phyloP scores from a whole-genome alignment of 2,888 invertebrate species.

The Cataglyphis cursor region DNA sequence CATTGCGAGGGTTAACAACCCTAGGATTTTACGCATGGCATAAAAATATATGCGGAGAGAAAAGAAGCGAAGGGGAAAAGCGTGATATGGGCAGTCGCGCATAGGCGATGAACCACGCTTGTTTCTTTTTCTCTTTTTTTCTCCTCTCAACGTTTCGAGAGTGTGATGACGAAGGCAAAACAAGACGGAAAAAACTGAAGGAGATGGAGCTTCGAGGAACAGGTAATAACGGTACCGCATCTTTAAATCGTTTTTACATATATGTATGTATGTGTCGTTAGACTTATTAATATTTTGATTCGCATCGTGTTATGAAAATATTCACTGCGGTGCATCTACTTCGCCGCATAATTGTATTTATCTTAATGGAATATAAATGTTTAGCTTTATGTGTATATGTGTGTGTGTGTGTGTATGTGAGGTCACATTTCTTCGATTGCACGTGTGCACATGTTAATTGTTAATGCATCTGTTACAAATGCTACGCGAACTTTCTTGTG shows the following conservation, averaged over 20 bases:
- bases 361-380: slow-evolving; percentile 14
- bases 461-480: not conserved
- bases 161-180: slow-evolving; percentile 29
- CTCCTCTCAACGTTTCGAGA: slow-evolving; percentile 26
- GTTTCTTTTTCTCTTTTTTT: not conserved
- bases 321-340: not conserved
- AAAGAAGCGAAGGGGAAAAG: slow-evolving; percentile 23
- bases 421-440: not conserved
- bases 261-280: slow-evolving; percentile 48
- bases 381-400: not conserved
- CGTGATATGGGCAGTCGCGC: slow-evolving; percentile 37
- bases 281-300: slow-evolving; percentile 55
- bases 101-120: slow-evolving; percentile 10
- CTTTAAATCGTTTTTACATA: slow-evolving; percentile 46
- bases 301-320: not conserved
- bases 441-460: slow-evolving; percentile 7
- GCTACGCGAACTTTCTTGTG: slow-evolving; percentile 72
- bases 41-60: slow-evolving; percentile 5
- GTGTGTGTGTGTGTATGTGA: too few species aligned
- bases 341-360: not conserved
- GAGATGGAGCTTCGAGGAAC: slow-evolving; percentile 70
- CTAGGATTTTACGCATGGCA: slow-evolving; percentile 61
- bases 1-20: slow-evolving; percentile 67
- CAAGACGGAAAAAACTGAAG: slow-evolving; percentile 45
- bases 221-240: slow-evolving; percentile 81